Conservation (phyloP, 2,888 invertebrate genomes). For the Phyto melanocephala region DNA sequence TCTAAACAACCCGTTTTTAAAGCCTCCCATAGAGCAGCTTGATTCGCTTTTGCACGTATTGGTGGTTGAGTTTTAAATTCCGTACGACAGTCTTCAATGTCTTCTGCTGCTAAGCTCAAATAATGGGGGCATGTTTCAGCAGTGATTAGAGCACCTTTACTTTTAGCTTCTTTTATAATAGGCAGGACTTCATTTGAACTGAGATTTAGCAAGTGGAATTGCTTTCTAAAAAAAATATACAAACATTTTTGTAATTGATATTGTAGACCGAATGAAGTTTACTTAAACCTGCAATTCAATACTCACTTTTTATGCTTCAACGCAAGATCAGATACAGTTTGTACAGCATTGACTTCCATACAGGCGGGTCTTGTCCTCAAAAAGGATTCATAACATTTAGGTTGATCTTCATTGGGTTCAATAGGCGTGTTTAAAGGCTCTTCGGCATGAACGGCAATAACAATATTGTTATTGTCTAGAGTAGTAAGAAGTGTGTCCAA, state of each 20-base stretch:
- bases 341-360: slow-evolving; percentile 85
- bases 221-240: slow-evolving; percentile 78
- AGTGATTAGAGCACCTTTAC: slow-evolving; percentile 81
- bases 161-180: slow-evolving; percentile 79
- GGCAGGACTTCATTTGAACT: slow-evolving; percentile 83
- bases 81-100: slow-evolving; percentile 83
- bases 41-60: slow-evolving; percentile 82
- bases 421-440: slow-evolving; percentile 79
- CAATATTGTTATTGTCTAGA: slow-evolving; percentile 81
- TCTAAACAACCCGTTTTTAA: slow-evolving; percentile 81
- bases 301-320: slow-evolving; percentile 67
- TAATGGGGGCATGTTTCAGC: slow-evolving; percentile 89
- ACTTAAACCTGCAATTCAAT: background rate
- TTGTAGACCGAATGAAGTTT: too few species aligned
- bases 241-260: background rate
- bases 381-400: slow-evolving; percentile 83
- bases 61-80: slow-evolving; percentile 88
- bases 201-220: slow-evolving; percentile 85
- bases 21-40: slow-evolving; percentile 84
- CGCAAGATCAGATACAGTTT: slow-evolving; percentile 81
- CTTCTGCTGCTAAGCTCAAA: slow-evolving; percentile 82
- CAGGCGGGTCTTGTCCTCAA: slow-evolving; percentile 82
- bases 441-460: slow-evolving; percentile 87
- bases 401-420: slow-evolving; percentile 77
- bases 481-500: slow-evolving; percentile 81